Conservation (phyloP, 2,113 vertebrate genomes). For the Zapornia atra region DNA sequence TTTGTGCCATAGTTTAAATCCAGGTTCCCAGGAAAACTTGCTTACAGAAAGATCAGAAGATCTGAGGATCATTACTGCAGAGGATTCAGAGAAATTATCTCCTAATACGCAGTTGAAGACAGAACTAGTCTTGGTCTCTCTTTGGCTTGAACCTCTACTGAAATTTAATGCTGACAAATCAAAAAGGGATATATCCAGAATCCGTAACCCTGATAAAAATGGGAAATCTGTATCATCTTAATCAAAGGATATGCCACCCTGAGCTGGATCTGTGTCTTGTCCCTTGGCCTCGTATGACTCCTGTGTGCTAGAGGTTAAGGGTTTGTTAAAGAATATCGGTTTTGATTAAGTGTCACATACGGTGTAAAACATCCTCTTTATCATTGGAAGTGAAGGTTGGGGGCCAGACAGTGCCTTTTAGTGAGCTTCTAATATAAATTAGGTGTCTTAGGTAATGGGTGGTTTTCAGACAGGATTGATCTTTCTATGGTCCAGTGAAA, state of each 20-base stretch:
- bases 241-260: conserved; percentile 80
- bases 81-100: conserved; percentile 77
- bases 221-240: conserved; percentile 79
- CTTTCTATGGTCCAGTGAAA: conserved; percentile 70
- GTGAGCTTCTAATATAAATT: conserved; percentile 80
- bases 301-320: conserved; percentile 75
- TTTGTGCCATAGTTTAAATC: conserved; percentile 70
- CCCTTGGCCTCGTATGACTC: conserved; percentile 76
- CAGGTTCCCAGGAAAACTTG: conserved; percentile 73
- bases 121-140: conserved; percentile 74
- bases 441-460: conserved; percentile 80
- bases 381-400: conserved; percentile 77
- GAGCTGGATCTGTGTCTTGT: conserved; percentile 72
- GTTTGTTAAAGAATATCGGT: conserved; percentile 82
- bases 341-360: conserved; percentile 85
- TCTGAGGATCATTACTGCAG: conserved; percentile 71
- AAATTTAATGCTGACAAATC: conserved; percentile 82
- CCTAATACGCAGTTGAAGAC: conserved; percentile 68
- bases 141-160: conserved; percentile 76
- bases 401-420: conserved; percentile 73
- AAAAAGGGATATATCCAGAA: conserved; percentile 76
- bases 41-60: conserved; percentile 75
- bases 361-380: conserved; percentile 79
- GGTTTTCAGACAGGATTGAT: conserved; percentile 80
- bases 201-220: conserved; percentile 76